These are phyloP conservation scores for Drepanosiphum platanoidis DNA, from an alignment of 2,888 invertebrate genomes.

Conservation along the genomic window DNA sequence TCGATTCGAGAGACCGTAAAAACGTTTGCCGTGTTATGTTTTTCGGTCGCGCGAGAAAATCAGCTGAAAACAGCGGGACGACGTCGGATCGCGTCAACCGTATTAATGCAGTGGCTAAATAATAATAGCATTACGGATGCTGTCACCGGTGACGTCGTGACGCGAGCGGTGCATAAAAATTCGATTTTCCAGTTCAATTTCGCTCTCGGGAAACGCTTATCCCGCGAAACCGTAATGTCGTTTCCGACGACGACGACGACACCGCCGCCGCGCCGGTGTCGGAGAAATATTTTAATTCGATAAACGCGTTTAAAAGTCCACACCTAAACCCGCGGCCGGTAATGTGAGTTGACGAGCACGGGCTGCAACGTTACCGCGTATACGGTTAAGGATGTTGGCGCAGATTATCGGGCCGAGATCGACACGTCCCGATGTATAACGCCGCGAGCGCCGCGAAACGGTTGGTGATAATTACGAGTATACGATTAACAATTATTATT, in stretches of 20 bases:
- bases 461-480: no score
- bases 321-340: not conserved
- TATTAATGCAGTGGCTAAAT: not conserved
- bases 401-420: no score
- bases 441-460: no score
- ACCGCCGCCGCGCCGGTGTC: no score
- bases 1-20: no score
- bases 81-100: not conserved
- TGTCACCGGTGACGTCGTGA: not conserved
- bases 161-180: not conserved
- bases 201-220: not conserved
- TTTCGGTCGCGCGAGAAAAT: no score
- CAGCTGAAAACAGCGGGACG: not conserved
- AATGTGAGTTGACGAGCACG: not conserved
- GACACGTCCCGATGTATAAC: no score
- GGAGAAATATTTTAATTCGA: not conserved
- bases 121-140: conserved; percentile 1
- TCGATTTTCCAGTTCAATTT: not conserved
- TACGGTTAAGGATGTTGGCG: not conserved
- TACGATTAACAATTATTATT: no score
- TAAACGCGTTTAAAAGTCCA: not conserved
- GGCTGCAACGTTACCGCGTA: not conserved
- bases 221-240: not conserved
- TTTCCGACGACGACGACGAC: not conserved
- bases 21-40: no score